Evolutionary conservation across 1,140 invertebrate species (phyloP), one percentile per base, ranked within the genome.

Genomic region (Leptopilina boulardi): DNA sequence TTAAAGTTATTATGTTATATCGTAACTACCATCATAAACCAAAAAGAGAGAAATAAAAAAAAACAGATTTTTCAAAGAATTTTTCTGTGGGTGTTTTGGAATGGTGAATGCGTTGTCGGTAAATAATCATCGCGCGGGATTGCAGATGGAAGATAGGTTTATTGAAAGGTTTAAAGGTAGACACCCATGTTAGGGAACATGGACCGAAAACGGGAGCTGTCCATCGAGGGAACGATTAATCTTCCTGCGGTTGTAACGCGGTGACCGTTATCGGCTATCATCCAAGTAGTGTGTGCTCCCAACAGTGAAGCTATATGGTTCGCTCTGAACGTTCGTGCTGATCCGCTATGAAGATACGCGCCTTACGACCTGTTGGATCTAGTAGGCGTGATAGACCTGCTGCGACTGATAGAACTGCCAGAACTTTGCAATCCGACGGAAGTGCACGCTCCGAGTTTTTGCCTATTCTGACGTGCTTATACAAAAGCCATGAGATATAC

Each of bases 151-250:
- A 66, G 23, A 66, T 66, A 66, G 23, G 59, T 66, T 66, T 66
- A 66, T 66, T 66, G 23, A 30, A 66, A 66, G 59, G 59, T 66
- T 66, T 66, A 66, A 66, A 66, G 59, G 26, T 66, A 66, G 59
- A 66, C 59, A 66, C 59, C 59, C 23, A 66, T 66, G 59, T 66
- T 30, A 66, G 59, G 23, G 23, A 26, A 66, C 59, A 66, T 78
- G 80, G 78, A 83, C 83, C 80, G 72, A 82, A 85, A 83, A 84
- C 82, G 76, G 82, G 84, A 88, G 87, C 85, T 82, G 83, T 84
- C 83, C 82, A 83, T 85, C 83, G 79, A 83, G 77, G 78, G 54
- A 71, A 82, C 85, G 83, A 89, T 89, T 88, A 88, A 89, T 88
- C 82, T 85, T 84, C 30, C 72, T 41, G 34, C 5, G 78, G 80